Percentiles rank a stretch among this genome's conserved stretches.
phyloP scores from a whole-genome alignment of 2,888 invertebrate genomes.

The Pollenia amentaria region DNA sequence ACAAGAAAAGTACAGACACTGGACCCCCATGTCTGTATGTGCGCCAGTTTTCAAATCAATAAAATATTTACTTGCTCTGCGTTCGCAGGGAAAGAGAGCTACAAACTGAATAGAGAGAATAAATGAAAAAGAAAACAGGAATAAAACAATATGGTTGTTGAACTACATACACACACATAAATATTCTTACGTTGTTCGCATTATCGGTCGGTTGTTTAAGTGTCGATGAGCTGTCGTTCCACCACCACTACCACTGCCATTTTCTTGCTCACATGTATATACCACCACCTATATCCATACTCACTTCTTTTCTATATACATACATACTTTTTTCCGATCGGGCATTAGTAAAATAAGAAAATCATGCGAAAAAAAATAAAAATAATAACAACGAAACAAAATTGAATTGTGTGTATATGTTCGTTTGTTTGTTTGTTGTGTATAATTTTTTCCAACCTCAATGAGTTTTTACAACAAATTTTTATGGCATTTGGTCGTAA shows the following conservation, averaged over 20 bases:
- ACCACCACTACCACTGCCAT: conserved; percentile 25
- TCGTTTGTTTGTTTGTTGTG: conserved; percentile 33
- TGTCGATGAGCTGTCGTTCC: conserved; percentile 58
- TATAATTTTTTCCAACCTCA: conserved; percentile 76
- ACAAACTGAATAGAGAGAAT: conserved; percentile 15
- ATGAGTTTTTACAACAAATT: conserved; percentile 84
- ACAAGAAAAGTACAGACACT: conserved; percentile 18
- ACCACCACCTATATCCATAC: neutral
- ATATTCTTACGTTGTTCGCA: conserved; percentile 10
- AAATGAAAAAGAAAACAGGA: conserved; percentile 27
- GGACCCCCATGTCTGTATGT: conserved; percentile 45
- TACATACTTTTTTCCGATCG: conserved; percentile 41
- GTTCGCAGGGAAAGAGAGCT: conserved; percentile 12
- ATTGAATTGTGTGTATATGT: conserved; percentile 32
- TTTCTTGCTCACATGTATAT: conserved; percentile 1
- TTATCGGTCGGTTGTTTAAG: neutral
- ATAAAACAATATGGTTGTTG: conserved; percentile 34
- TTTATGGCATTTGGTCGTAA: conserved; percentile 85
- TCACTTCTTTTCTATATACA: conserved; percentile 31
- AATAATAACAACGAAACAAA: conserved; percentile 37
- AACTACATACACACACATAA: conserved; percentile 21
- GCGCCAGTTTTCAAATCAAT: conserved; percentile 30
- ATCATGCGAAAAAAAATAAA: conserved; percentile 49
- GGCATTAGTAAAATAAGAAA: conserved; percentile 62
- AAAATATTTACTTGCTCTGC: conserved; percentile 2